Evolutionary conservation across 2,113 vertebrate genomes (phyloP).

Genomic region (Podiceps cristatus): DNA sequence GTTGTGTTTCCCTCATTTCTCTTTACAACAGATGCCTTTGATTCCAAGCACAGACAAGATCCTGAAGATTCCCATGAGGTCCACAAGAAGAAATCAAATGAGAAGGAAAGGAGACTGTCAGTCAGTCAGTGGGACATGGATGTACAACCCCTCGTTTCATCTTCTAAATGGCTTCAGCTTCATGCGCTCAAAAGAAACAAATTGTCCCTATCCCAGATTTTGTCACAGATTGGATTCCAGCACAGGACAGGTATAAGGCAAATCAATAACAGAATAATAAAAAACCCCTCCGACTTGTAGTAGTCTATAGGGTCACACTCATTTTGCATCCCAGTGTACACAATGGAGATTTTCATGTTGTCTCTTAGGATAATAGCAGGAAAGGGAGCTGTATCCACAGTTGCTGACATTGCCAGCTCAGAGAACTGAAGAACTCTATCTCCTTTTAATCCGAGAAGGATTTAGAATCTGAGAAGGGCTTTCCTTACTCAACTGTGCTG

Average conservation of each 20-base stretch:
- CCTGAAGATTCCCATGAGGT: neutral
- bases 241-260: slow-evolving; percentile 78
- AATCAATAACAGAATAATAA: neutral
- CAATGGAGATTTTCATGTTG: neutral
- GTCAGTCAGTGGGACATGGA: neutral
- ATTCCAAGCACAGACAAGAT: slow-evolving; percentile 18
- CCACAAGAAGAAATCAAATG: neutral
- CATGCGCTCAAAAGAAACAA: slow-evolving; percentile 82
- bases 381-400: neutral
- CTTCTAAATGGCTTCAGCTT: slow-evolving; percentile 78
- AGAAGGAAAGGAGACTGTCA: neutral
- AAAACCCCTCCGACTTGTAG: neutral
- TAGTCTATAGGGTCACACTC: neutral
- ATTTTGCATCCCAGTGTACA: neutral
- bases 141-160: slow-evolving; percentile 75
- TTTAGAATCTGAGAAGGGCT: neutral
- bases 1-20: neutral
- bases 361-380: neutral
- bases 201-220: slow-evolving; percentile 79
- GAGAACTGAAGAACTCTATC: neutral
- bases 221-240: slow-evolving; percentile 81
- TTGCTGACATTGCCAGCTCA: neutral
- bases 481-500: neutral
- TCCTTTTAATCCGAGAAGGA: neutral
- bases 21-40: slow-evolving; percentile 33